phyloP scores from a whole-genome alignment of 2,113 vertebrate species.

The Apus apus region DNA sequence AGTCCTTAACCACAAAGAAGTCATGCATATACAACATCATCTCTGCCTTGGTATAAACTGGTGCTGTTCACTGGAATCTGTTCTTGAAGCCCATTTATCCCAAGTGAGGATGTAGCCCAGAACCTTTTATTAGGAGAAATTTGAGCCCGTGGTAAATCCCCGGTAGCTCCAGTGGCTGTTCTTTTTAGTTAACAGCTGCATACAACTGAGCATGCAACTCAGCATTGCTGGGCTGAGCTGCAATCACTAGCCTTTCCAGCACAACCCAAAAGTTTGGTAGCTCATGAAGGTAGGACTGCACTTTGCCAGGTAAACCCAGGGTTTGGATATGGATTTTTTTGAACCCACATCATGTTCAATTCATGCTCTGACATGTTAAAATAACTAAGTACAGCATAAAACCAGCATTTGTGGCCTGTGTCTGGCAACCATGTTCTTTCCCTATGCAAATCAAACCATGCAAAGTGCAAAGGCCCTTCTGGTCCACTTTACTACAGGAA shows the following conservation, averaged over 20 bases:
- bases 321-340: background rate
- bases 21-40: background rate
- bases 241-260: background rate
- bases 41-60: background rate
- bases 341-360: background rate
- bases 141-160: background rate
- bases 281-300: background rate
- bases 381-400: background rate
- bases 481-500: constrained; percentile 28
- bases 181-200: background rate
- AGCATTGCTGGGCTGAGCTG: fast-evolving
- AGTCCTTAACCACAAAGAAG: background rate
- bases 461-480: background rate
- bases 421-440: background rate
- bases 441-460: constrained; percentile 50
- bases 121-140: background rate
- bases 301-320: fast-evolving
- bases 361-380: background rate
- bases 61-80: background rate
- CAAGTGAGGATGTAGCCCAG: background rate
- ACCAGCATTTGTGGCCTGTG: background rate
- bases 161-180: background rate
- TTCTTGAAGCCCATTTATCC: background rate
- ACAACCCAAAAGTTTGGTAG: fast-evolving
- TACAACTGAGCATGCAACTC: background rate